phyloP scores from a whole-genome alignment of 2,113 vertebrate genomes.

The Cheilinus undulatus region DNA sequence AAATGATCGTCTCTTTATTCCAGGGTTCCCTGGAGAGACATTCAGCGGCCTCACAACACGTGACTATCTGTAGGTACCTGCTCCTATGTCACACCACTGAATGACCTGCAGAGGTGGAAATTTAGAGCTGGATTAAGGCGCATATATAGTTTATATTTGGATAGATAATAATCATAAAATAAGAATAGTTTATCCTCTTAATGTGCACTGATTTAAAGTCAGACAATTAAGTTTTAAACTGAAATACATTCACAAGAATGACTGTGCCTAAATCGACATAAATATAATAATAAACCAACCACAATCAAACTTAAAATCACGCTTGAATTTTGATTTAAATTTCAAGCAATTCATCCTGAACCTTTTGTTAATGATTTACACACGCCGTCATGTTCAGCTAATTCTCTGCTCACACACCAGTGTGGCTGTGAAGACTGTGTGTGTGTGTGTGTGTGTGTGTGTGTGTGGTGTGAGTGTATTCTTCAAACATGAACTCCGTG shows the following conservation, averaged over 20 bases:
- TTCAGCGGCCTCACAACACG: constrained; percentile 59
- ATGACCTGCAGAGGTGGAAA: not conserved
- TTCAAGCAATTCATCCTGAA: too few species aligned
- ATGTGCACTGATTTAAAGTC: too few species aligned
- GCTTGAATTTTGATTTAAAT: too few species aligned
- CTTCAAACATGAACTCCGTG: not conserved
- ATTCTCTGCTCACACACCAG: not conserved
- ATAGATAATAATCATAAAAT: too few species aligned
- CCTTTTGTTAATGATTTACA: not conserved
- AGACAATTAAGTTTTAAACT: too few species aligned
- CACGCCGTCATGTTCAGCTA: not conserved
- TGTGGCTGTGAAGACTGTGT: not conserved
- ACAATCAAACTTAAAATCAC: too few species aligned
- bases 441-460: too few species aligned
- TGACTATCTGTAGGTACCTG: constrained; percentile 59
- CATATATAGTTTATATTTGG: too few species aligned
- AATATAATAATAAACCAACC: too few species aligned
- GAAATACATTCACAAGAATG: too few species aligned
- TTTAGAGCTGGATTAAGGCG: not conserved
- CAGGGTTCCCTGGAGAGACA: constrained; percentile 62
- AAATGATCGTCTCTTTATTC: constrained; percentile 54
- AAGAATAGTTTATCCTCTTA: too few species aligned
- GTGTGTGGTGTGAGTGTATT: constrained; percentile 22
- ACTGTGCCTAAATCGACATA: too few species aligned
- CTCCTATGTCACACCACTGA: constrained; percentile 22